Conservation (phyloP, 2,113 vertebrate genomes). For the Hippopotamus amphibius region DNA sequence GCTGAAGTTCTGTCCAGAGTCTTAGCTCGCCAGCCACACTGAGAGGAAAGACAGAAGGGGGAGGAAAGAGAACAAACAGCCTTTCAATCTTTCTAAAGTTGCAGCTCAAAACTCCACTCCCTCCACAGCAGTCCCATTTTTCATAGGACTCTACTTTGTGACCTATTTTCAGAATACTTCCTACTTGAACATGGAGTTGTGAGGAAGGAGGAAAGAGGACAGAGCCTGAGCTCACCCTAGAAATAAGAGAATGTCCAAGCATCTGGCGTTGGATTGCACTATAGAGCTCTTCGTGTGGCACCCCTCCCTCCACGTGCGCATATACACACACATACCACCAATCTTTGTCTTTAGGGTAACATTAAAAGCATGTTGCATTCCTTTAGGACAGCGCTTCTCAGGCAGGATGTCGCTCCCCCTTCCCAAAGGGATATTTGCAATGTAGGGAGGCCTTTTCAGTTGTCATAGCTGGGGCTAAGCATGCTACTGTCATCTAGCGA, state of each 20-base stretch:
- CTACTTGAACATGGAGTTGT: neutral
- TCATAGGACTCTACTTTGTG: neutral
- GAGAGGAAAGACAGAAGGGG: neutral
- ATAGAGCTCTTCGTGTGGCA: too few species aligned
- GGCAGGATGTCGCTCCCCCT: neutral
- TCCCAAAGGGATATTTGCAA: neutral
- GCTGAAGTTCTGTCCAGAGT: neutral
- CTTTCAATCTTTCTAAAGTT: neutral
- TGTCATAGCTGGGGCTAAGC: neutral
- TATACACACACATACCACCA: accelerated
- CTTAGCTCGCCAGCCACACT: neutral
- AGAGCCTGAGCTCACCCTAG: neutral
- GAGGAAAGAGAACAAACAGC: neutral
- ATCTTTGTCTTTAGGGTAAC: neutral
- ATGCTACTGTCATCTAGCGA: neutral
- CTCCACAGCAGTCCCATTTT: neutral
- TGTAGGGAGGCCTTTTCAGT: neutral
- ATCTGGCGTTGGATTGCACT: neutral
- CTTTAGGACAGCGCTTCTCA: neutral
- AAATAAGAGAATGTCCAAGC: neutral
- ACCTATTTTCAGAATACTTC: neutral
- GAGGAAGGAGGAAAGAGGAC: neutral
- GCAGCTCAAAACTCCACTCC: neutral
- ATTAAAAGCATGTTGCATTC: neutral
- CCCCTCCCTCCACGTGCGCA: accelerated